Evolutionary conservation across 2,888 invertebrate genomes (phyloP).

Genomic region (Catocala sponsa): DNA sequence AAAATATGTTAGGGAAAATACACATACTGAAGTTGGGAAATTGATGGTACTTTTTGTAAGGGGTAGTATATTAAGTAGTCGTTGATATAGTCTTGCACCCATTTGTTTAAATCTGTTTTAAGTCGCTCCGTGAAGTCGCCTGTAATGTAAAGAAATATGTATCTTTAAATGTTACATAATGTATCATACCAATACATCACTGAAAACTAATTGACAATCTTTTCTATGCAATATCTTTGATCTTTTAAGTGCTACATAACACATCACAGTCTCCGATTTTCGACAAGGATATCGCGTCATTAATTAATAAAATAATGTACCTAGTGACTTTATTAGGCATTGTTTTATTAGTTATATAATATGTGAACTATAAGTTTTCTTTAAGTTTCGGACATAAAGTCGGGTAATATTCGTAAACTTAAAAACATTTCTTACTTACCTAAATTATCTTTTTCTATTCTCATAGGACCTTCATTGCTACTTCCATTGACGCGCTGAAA

Average conservation of each 20-base stretch:
- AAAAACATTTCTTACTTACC: constrained; percentile 46
- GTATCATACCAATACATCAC: no score
- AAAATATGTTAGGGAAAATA: not conserved
- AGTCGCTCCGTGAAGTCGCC: constrained; percentile 66
- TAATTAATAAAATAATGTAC: no score
- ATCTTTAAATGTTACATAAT: no score
- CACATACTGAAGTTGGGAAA: constrained; percentile 41
- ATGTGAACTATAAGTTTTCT: no score
- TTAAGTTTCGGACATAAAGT: no score
- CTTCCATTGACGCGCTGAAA: not conserved
- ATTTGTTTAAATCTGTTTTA: constrained; percentile 69
- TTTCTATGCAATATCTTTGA: no score
- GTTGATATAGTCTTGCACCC: constrained; percentile 80
- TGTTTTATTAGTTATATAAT: no score
- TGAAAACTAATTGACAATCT: no score
- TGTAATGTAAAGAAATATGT: constrained; percentile 43
- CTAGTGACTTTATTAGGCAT: no score
- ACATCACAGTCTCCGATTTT: no score
- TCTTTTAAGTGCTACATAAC: no score
- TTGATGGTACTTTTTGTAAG: constrained; percentile 39
- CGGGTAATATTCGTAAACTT: not conserved
- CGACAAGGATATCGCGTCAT: no score
- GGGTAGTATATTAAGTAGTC: constrained; percentile 67
- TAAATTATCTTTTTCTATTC: constrained; percentile 47
- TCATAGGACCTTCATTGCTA: constrained; percentile 20